A percentile compares a stretch with the other conserved stretches of the same genome.
These are phyloP conservation scores for Hydrophis major DNA, from an alignment of 2,797 vertebrate genomes.

Conservation along the genomic window DNA sequence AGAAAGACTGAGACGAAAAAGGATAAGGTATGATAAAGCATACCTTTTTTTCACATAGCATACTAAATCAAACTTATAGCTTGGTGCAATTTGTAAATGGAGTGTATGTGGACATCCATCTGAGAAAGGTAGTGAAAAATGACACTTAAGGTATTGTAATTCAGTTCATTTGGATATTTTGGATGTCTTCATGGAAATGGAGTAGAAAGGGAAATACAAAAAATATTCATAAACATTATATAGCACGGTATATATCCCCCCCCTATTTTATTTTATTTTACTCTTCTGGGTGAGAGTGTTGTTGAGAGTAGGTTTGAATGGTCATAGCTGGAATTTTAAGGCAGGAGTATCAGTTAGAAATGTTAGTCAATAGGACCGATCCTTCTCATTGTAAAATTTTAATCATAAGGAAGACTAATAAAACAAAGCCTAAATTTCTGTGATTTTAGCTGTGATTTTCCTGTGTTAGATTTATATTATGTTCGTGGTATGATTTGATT, in stretches of 20 bases:
- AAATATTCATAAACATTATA: neutral
- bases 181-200: neutral
- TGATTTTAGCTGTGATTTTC: neutral
- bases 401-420: neutral
- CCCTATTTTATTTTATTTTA: neutral
- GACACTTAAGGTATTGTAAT: neutral
- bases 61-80: no score
- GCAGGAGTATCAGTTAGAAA: neutral
- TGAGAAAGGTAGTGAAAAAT: neutral
- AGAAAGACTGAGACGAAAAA: neutral
- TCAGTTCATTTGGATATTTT: neutral
- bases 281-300: neutral
- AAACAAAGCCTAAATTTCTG: neutral
- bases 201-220: neutral
- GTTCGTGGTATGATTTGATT: neutral
- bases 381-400: neutral
- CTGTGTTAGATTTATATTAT: neutral
- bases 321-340: neutral
- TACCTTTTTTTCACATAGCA: no score
- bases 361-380: neutral
- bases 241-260: neutral
- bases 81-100: neutral
- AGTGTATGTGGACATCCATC: neutral
- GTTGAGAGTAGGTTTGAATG: neutral
- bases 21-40: neutral